Evolutionary conservation across 2,113 vertebrate genomes (phyloP).

Genomic region (Salvator merianae): DNA sequence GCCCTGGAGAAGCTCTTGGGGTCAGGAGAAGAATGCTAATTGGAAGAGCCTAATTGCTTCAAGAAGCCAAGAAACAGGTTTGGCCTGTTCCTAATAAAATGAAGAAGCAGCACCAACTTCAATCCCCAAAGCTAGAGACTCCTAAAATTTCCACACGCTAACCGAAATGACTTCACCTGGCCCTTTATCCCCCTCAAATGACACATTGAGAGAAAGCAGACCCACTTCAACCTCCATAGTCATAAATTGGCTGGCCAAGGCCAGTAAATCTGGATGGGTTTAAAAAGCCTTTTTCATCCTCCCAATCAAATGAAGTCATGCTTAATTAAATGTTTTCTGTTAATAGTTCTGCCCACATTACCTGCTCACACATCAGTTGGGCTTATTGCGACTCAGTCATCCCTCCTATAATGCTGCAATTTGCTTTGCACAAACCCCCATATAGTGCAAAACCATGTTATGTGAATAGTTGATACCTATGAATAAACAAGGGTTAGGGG

Average conservation of each 20-base stretch:
- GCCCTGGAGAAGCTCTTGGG: slow-evolving; percentile 51
- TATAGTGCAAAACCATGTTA: no score
- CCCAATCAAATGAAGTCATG: slow-evolving; percentile 74
- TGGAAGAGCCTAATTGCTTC: slow-evolving; percentile 77
- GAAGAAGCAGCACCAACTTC: slow-evolving; percentile 76
- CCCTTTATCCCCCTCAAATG: slow-evolving; percentile 69
- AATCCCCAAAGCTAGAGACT: slow-evolving; percentile 74
- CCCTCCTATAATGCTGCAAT: not conserved
- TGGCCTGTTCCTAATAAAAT: slow-evolving; percentile 79
- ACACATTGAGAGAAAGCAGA: slow-evolving; percentile 77
- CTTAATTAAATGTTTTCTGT: slow-evolving; percentile 75
- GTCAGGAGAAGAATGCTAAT: slow-evolving; percentile 75
- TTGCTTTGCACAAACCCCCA: not conserved
- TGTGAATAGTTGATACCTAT: no score
- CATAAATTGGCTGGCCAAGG: slow-evolving; percentile 70
- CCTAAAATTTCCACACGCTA: slow-evolving; percentile 76
- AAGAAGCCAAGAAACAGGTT: slow-evolving; percentile 73
- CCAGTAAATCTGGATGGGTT: slow-evolving; percentile 76
- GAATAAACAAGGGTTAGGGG: no score
- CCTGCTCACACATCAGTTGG: slow-evolving; percentile 59
- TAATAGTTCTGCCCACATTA: slow-evolving; percentile 63
- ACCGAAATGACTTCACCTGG: slow-evolving; percentile 77
- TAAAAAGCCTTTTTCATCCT: slow-evolving; percentile 71
- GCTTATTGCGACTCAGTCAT: slow-evolving; percentile 45
- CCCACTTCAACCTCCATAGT: slow-evolving; percentile 62